phyloP scores from a whole-genome alignment of 2,888 invertebrate genomes.

The Diogma glabrata region DNA sequence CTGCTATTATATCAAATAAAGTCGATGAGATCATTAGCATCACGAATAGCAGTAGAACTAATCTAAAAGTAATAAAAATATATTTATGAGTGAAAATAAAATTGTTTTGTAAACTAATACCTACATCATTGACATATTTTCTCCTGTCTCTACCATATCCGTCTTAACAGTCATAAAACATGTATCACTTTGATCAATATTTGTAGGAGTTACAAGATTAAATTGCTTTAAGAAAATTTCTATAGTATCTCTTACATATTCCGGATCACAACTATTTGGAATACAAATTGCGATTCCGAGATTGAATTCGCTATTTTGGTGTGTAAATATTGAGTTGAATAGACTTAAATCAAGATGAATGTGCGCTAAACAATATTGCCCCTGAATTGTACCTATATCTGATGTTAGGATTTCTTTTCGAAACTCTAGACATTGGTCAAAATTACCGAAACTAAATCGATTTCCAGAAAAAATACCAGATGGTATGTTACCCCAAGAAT shows the following conservation, averaged over 20 bases:
- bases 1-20: not conserved
- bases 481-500: slow-evolving; percentile 38
- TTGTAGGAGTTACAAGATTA: too few relatives aligned
- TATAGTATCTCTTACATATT: too few relatives aligned
- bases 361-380: slow-evolving; percentile 32
- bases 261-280: not conserved
- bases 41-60: not conserved
- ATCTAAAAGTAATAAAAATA: not conserved
- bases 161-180: too few relatives aligned
- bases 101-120: too few relatives aligned
- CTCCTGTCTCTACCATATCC: too few relatives aligned
- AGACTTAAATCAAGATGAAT: not conserved
- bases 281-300: slow-evolving; percentile 5
- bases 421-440: slow-evolving; percentile 37
- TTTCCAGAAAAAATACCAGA: slow-evolving; percentile 36
- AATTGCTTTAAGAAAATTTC: too few relatives aligned
- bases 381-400: slow-evolving; percentile 25
- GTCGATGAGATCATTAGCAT: not conserved
- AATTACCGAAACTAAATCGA: slow-evolving; percentile 35
- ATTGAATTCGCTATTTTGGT: not conserved
- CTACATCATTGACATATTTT: not conserved
- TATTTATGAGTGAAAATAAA: not conserved
- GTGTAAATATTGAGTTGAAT: not conserved
- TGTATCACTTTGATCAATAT: too few relatives aligned
- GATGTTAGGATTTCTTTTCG: not conserved